These are phyloP conservation scores for rabbit (Oryctolagus cuniculus) DNA, from an alignment of 2,113 vertebrate species.

Conservation along the genomic window mOryCun1.1 NC_091442.1:110390501-110391000, in stretches of 20 bases:
- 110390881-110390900: not conserved
- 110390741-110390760: constrained; percentile 26
- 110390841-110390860: not conserved
- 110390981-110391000: constrained; percentile 21
- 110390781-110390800: too few species aligned
- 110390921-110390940: not conserved
- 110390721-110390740: not conserved
- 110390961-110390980: not conserved
- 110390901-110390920: not conserved
- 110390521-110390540: too few species aligned
- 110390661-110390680: not conserved
- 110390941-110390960: not conserved
- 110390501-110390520: too few species aligned
- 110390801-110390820: too few species aligned
- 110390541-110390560: too few species aligned
- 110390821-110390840: too few species aligned
- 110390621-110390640: not conserved
- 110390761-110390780: too few species aligned
- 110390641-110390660: not conserved
- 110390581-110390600: constrained; percentile 52
- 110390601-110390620: constrained; percentile 20
- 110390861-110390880: not conserved
- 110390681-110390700: rapidly evolving
- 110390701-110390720: constrained; percentile 20
- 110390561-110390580: too few species aligned